phyloP scores from a whole-genome alignment of 2,888 invertebrate genomes.

The Lochmaea crataegi region DNA sequence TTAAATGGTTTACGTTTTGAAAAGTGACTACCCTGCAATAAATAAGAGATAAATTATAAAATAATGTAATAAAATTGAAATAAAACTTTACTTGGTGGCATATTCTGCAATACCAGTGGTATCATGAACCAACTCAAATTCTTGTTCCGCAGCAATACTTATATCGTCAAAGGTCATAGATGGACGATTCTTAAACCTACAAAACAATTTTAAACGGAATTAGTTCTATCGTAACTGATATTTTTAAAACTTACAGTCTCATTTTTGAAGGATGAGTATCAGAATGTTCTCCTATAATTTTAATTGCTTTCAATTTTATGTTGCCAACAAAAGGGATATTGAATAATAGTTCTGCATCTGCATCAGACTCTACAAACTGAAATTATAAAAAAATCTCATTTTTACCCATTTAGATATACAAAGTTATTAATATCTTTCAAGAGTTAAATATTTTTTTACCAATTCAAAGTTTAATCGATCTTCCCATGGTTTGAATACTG shows the following conservation, averaged over 20 bases:
- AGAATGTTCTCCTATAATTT: conserved; percentile 90
- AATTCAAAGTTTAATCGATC: conserved; percentile 80
- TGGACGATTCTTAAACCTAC: conserved; percentile 91
- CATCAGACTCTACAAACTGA: conserved; percentile 96
- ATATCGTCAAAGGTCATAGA: conserved; percentile 96
- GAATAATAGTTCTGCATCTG: conserved; percentile 94
- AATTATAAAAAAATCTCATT: conserved; percentile 36
- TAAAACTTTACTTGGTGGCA: conserved; percentile 79
- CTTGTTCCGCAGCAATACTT: conserved; percentile 81
- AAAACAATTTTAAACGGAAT: conserved; percentile 33
- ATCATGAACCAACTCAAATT: conserved; percentile 88
- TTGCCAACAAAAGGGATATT: conserved; percentile 98
- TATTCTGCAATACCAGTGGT: conserved; percentile 86
- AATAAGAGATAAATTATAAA: conserved; percentile 1
- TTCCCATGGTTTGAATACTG: conserved; percentile 94
- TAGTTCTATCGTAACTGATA: neutral
- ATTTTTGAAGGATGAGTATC: conserved; percentile 87
- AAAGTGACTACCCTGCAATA: conserved; percentile 89
- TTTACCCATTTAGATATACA: neutral
- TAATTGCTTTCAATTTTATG: conserved; percentile 94
- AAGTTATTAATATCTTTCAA: neutral
- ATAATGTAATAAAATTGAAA: neutral
- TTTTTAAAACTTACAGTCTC: conserved; percentile 77
- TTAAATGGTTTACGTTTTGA: conserved; percentile 87
- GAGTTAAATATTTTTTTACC: conserved; percentile 67